Percentiles rank a stretch among this genome's conserved stretches.
Evolutionary conservation across 2,113 vertebrate species (phyloP).

Genomic region (Pristiophorus japonicus): DNA sequence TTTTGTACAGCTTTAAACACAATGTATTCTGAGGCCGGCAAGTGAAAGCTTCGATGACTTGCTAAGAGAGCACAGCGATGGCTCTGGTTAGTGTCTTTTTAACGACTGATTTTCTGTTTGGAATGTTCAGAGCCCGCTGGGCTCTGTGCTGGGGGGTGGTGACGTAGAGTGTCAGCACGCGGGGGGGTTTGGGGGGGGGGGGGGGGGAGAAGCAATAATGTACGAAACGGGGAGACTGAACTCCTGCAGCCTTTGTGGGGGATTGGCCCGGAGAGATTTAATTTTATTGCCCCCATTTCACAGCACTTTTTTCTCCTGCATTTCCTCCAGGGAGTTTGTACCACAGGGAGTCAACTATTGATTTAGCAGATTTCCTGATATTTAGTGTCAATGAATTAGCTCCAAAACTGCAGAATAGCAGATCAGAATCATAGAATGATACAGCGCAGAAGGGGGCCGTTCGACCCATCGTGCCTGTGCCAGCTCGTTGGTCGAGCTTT

Average conservation of each 20-base stretch:
- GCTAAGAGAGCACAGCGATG: background rate
- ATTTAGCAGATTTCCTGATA: background rate
- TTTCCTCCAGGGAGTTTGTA: background rate
- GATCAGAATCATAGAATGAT: background rate
- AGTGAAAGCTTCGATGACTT: background rate
- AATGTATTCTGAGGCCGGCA: background rate
- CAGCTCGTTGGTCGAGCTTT: too few species aligned
- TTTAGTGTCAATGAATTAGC: background rate
- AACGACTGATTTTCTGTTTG: background rate
- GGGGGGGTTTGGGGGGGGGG: too few species aligned
- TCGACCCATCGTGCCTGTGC: background rate
- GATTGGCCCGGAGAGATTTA: background rate
- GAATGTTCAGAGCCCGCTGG: background rate
- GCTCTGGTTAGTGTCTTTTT: background rate
- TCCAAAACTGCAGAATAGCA: background rate
- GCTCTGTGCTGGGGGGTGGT: too few species aligned
- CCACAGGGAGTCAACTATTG: background rate
- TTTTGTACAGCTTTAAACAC: background rate
- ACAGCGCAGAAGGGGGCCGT: background rate
- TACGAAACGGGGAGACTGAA: background rate
- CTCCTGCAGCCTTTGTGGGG: background rate
- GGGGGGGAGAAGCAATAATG: too few species aligned
- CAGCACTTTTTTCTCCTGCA: background rate
- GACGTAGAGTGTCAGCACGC: too few species aligned
- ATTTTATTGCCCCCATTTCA: background rate